Evolutionary conservation across 2,888 invertebrate genomes (phyloP), one percentile per base, ranked within the genome.

Genomic region (Emesis furor): DNA sequence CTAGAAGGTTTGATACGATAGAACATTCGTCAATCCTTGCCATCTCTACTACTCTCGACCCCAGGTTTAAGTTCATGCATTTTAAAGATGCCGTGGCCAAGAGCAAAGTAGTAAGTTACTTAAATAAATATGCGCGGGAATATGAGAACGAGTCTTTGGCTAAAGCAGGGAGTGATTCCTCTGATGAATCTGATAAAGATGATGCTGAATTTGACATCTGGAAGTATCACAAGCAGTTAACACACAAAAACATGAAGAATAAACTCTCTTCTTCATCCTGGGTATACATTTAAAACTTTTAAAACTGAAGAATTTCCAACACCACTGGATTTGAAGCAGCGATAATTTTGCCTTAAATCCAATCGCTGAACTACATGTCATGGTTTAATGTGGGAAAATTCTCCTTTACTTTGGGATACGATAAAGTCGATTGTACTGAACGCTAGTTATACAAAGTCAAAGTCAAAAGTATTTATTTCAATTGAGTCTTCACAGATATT

Each of bases 181-280:
- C 71, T 30, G 71, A 71, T 71, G 71, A 71, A 46, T 82, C 67
- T 78, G 86, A 78, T 75, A 75, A 83, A 75, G 69, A 83, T 76
- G 86, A 86, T 68, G 55, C 76, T 68, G 68, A 78, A 79, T 81
- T 79, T 81, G 81, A 89, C 71, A 84, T 84, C 51, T 89, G 88
- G 88, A 88, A 78, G 30, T 87, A 84, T 79, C 85, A 89, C 72
- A 89, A 89, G 73, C 82, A 86, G 69, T 73, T 89, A 46, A 46
- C 71, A 71, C 46, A 71, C 10, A 71, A 71, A 71, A 71, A 71
- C 69, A 71, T 71, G 69, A 71, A 71, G 24, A 71, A 46, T 71
- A 71, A 71, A 71, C 5, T 12, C 10, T 71, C n/a, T n/a, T n/a
- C n/a, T n/a, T n/a, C n/a, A n/a, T n/a, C n/a, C n/a, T n/a, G n/a